These are phyloP conservation scores for Pituophis catenifer DNA, from an alignment of 2,113 vertebrate species.

Conservation along the genomic window DNA sequence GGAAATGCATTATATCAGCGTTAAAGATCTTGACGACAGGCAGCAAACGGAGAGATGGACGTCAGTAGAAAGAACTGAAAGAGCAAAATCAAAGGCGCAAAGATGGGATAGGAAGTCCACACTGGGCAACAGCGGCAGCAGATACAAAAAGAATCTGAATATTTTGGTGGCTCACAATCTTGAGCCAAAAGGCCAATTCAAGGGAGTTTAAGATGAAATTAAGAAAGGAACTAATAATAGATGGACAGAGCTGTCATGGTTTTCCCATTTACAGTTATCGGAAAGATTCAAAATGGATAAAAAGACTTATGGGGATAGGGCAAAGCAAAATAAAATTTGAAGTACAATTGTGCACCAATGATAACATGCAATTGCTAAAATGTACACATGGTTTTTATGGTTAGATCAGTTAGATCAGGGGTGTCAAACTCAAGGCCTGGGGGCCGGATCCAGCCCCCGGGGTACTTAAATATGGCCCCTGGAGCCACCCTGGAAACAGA, in stretches of 20 bases:
- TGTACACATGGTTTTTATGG: background rate
- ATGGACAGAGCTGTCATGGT: background rate
- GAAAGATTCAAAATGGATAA: background rate
- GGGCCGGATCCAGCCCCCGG: too few species aligned
- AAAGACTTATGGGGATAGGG: background rate
- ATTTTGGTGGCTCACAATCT: background rate
- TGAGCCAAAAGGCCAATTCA: background rate
- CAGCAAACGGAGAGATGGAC: background rate
- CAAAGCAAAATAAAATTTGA: background rate
- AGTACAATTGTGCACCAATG: background rate
- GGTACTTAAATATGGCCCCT: too few species aligned
- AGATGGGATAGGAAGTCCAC: background rate
- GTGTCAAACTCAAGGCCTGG: too few species aligned
- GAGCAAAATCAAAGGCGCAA: background rate
- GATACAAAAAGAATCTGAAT: background rate
- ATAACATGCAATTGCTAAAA: background rate
- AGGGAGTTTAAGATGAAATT: background rate
- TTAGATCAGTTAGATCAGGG: background rate
- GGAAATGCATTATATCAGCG: background rate
- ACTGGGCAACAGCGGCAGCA: background rate
- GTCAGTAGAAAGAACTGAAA: background rate
- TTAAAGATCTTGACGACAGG: background rate
- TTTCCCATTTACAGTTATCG: background rate
- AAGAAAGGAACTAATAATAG: background rate
- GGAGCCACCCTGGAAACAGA: too few species aligned